phyloP scores from a whole-genome alignment of 2,113 vertebrate genomes.

The Passer domesticus region DNA sequence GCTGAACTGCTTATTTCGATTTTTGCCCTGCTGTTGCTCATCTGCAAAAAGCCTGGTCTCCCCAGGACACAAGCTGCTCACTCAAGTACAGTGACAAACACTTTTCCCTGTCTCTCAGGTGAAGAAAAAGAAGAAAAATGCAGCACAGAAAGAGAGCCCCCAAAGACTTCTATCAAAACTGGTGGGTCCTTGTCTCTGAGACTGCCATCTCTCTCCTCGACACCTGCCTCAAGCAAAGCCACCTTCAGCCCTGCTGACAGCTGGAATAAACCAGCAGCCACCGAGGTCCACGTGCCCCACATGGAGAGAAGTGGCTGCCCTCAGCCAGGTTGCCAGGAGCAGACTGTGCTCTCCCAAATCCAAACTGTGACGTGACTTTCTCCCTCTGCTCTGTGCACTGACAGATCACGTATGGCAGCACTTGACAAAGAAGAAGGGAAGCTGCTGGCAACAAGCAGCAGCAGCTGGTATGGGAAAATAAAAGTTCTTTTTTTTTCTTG shows the following conservation, averaged over 20 bases:
- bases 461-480: not conserved
- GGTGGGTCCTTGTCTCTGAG: not conserved
- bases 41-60: not conserved
- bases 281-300: accelerated
- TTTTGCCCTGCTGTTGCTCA: not conserved
- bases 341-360: not conserved
- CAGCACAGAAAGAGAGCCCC: not conserved
- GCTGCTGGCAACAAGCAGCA: constrained; percentile 15
- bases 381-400: not conserved
- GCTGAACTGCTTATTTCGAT: not conserved
- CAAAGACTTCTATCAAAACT: not conserved
- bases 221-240: not conserved
- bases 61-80: not conserved
- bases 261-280: not conserved
- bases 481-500: not conserved
- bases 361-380: not conserved
- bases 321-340: not conserved
- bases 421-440: not conserved
- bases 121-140: not conserved
- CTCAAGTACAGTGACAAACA: not conserved
- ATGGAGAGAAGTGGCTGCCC: not conserved
- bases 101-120: not conserved
- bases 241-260: not conserved
- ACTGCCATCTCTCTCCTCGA: not conserved
- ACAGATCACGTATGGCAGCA: not conserved